Conservation (phyloP, 2,888 invertebrate species). For the Leucania comma region DNA sequence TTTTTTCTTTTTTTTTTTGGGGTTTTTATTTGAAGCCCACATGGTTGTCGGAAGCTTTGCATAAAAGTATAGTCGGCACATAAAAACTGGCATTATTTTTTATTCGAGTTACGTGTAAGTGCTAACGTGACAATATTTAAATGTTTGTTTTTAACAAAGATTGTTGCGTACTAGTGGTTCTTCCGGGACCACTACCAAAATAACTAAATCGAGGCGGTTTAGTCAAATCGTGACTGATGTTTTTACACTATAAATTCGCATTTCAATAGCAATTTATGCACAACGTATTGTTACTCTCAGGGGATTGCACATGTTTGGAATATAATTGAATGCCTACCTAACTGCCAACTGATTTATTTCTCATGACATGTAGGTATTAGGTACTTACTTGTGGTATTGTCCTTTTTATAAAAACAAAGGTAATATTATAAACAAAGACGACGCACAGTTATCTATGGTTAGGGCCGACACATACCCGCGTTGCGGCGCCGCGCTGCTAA, state of each 20-base stretch:
- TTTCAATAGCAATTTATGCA: constrained; percentile 24
- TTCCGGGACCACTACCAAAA: constrained; percentile 27
- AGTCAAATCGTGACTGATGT: constrained; percentile 37
- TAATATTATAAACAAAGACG: too few relatives aligned
- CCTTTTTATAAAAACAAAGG: background rate
- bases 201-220: constrained; percentile 31
- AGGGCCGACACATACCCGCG: too few relatives aligned
- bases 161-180: constrained; percentile 13
- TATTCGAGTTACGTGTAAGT: background rate
- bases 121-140: background rate
- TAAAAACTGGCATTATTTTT: constrained; percentile 15
- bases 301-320: constrained; percentile 17
- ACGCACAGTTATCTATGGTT: too few relatives aligned
- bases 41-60: constrained; percentile 10
- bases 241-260: constrained; percentile 21
- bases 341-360: background rate
- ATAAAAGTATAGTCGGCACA: constrained; percentile 20
- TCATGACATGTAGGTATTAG: background rate
- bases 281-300: constrained; percentile 19
- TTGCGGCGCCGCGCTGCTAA: too few relatives aligned
- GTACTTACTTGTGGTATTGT: background rate
- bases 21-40: constrained; percentile 1
- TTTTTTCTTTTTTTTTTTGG: too few relatives aligned
- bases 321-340: background rate
- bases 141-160: background rate